These are phyloP conservation scores for Tarsius wallacei DNA, from an alignment of 2,797 vertebrate species.

Conservation along the genomic window DNA sequence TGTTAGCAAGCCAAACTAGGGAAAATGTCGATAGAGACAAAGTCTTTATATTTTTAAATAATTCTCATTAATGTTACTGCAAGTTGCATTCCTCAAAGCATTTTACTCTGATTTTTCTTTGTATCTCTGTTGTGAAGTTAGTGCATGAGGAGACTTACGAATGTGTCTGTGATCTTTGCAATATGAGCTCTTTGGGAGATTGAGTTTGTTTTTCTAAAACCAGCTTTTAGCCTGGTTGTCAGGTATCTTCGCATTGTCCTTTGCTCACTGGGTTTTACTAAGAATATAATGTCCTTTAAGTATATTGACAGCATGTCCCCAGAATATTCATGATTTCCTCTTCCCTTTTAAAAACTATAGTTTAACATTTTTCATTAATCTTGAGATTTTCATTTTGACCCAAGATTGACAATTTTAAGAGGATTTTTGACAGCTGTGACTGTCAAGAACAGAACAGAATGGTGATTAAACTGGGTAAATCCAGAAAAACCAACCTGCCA, in stretches of 20 bases:
- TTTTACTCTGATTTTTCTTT: constrained; percentile 59
- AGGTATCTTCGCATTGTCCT: constrained; percentile 76
- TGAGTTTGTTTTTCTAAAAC: constrained; percentile 72
- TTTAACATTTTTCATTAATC: constrained; percentile 89
- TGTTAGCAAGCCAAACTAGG: constrained; percentile 13
- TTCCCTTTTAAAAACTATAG: constrained; percentile 85
- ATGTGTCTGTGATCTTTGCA: constrained; percentile 53
- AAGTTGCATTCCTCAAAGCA: constrained; percentile 47
- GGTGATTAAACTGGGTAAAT: constrained; percentile 78
- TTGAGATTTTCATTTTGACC: constrained; percentile 87
- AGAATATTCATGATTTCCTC: constrained; percentile 83
- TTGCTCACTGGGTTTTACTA: constrained; percentile 84
- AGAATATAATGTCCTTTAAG: constrained; percentile 86
- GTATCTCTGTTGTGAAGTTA: constrained; percentile 73
- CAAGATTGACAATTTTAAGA: constrained; percentile 86
- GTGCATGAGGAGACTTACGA: neutral
- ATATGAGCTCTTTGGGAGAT: constrained; percentile 70
- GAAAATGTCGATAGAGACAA: constrained; percentile 56
- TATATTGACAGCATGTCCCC: constrained; percentile 84
- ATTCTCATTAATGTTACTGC: constrained; percentile 57
- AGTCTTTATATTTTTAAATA: constrained; percentile 67
- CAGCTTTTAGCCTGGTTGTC: constrained; percentile 83
- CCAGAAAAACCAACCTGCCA: constrained; percentile 87
- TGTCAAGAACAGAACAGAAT: constrained; percentile 86
- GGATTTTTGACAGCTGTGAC: constrained; percentile 87